phyloP scores from a whole-genome alignment of 2,797 vertebrate species.

The Propithecus deckenii region DNA sequence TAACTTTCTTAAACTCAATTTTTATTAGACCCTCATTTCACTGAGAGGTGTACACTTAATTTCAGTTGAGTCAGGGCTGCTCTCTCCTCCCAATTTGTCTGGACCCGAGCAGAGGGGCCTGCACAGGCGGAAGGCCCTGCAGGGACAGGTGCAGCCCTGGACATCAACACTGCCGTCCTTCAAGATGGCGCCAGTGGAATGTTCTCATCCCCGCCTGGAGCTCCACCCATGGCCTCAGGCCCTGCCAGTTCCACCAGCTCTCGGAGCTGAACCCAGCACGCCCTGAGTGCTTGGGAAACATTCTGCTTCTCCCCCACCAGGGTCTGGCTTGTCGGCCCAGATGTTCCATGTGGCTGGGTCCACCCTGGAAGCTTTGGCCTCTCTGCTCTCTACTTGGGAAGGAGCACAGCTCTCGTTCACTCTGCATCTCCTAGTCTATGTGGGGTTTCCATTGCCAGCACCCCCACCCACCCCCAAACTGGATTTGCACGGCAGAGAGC shows the following conservation, averaged over 20 bases:
- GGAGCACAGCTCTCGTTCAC: neutral
- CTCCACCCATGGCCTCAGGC: neutral
- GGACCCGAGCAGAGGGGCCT: neutral
- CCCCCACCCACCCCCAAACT: too few species aligned
- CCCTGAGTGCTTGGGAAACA: rapidly evolving
- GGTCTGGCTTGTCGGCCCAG: neutral
- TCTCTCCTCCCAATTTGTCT: neutral
- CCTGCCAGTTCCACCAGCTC: rapidly evolving
- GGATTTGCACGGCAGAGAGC: neutral
- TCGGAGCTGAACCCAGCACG: neutral
- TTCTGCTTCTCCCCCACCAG: neutral
- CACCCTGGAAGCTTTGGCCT: neutral
- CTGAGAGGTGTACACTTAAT: neutral
- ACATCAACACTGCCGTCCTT: neutral
- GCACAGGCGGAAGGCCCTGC: neutral
- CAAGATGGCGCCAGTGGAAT: neutral
- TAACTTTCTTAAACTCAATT: neutral
- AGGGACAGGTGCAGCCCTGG: neutral
- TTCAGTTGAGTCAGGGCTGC: neutral
- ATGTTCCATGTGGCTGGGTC: rapidly evolving
- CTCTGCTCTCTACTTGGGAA: neutral
- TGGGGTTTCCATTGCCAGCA: neutral
- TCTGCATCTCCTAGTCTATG: neutral
- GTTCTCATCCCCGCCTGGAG: rapidly evolving
- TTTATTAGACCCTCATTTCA: neutral